Evolutionary conservation across 2,797 vertebrate species (phyloP).

Genomic region (Octomys mimax): DNA sequence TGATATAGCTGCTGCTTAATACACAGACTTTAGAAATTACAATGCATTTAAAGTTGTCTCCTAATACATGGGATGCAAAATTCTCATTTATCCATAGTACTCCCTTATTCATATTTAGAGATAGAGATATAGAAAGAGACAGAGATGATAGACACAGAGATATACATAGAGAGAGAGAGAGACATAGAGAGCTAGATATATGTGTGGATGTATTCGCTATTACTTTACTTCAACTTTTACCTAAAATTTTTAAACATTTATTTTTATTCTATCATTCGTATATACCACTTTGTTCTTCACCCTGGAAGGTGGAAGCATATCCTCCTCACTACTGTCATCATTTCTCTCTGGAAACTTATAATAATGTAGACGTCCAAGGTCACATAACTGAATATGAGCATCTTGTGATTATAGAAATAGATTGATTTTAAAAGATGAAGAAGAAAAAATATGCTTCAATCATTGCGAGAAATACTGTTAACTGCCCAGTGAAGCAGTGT

Average conservation of each 20-base stretch:
- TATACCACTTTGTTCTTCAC: not conserved
- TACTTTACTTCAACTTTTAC: not conserved
- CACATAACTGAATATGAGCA: not conserved
- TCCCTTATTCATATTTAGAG: not conserved
- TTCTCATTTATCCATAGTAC: not conserved
- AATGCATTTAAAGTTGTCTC: not conserved
- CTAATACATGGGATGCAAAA: not conserved
- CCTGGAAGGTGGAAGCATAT: not conserved
- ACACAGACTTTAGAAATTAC: slow-evolving; percentile 19
- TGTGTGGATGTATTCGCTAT: not conserved
- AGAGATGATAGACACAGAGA: too few species aligned
- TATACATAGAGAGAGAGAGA: too few species aligned
- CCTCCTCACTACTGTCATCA: not conserved
- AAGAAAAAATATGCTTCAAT: slow-evolving; percentile 20
- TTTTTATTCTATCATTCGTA: slow-evolving; percentile 14
- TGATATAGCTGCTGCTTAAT: not conserved
- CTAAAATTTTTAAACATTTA: slow-evolving; percentile 28
- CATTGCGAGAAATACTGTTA: not conserved
- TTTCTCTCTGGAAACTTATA: slow-evolving; percentile 1
- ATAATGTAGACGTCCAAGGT: not conserved
- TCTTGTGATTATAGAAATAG: slow-evolving; percentile 49
- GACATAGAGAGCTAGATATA: not conserved
- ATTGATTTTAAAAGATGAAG: slow-evolving; percentile 29
- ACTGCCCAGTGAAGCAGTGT: not conserved
- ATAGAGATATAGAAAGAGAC: too few species aligned